These are phyloP conservation scores for Orthosia cruda DNA, from an alignment of 2,888 invertebrate genomes.

Conservation along the genomic window DNA sequence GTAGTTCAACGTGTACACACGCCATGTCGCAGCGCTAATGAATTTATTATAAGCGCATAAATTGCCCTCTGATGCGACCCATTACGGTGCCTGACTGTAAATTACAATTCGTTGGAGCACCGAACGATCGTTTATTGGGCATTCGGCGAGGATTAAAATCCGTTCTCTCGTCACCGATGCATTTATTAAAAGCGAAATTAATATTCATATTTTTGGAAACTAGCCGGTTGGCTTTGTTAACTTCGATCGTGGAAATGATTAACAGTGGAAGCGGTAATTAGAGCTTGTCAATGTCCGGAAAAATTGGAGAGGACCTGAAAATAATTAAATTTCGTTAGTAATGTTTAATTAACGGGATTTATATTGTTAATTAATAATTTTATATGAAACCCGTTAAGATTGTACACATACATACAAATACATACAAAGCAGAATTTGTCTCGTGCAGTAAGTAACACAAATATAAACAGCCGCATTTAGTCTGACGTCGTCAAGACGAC, in stretches of 20 bases:
- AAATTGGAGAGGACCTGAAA: slow-evolving; percentile 14
- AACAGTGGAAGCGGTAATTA: slow-evolving; percentile 47
- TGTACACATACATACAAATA: background rate
- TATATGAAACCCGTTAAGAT: background rate
- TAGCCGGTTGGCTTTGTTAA: slow-evolving; percentile 58
- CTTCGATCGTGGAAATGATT: slow-evolving; percentile 49
- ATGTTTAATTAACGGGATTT: slow-evolving; percentile 27
- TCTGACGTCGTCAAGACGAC: slow-evolving; percentile 76
- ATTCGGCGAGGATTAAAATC: slow-evolving; percentile 81
- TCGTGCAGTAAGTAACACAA: background rate
- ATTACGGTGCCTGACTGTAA: slow-evolving; percentile 88
- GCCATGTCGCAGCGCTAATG: slow-evolving; percentile 80
- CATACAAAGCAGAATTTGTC: background rate
- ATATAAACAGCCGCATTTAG: slow-evolving; percentile 60
- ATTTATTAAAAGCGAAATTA: slow-evolving; percentile 69
- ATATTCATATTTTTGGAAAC: slow-evolving; percentile 68
- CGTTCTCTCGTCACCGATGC: slow-evolving; percentile 64
- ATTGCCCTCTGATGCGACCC: slow-evolving; percentile 90
- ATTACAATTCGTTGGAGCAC: slow-evolving; percentile 88
- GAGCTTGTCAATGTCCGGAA: slow-evolving; percentile 55
- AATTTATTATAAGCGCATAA: slow-evolving; percentile 92
- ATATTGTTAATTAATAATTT: slow-evolving; percentile 27
- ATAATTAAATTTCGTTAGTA: slow-evolving; percentile 34
- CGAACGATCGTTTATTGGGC: slow-evolving; percentile 86
- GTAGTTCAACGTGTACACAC: slow-evolving; percentile 58